Percentiles rank a stretch among this genome's conserved stretches.
Conservation (phyloP, 2,888 invertebrate species). For the Spodoptera littoralis region DNA sequence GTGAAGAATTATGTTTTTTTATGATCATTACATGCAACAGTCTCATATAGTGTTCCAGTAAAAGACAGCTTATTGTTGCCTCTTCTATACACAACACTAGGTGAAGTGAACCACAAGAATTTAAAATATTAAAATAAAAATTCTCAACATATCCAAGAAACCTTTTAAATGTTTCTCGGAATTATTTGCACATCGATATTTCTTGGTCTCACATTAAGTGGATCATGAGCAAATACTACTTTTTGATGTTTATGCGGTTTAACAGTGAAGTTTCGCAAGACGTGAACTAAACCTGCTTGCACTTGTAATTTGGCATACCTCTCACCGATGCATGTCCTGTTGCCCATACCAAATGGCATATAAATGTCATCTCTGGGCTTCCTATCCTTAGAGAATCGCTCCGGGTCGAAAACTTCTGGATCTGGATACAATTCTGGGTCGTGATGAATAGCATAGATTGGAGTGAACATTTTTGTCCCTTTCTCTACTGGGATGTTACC, state of each 20-base stretch:
- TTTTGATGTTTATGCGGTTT: conserved; percentile 57
- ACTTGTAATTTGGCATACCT: conserved; percentile 70
- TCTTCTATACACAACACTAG: too few relatives aligned
- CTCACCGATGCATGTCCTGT: conserved; percentile 79
- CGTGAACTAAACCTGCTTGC: conserved; percentile 62
- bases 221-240: conserved; percentile 60
- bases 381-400: conserved; percentile 69
- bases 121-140: too few relatives aligned
- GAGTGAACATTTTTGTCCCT: conserved; percentile 69
- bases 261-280: conserved; percentile 62
- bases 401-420: conserved; percentile 81
- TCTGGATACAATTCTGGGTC: conserved; percentile 78
- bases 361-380: conserved; percentile 62
- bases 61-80: too few relatives aligned
- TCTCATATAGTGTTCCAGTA: too few relatives aligned
- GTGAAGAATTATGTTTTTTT: too few relatives aligned
- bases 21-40: too few relatives aligned
- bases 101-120: too few relatives aligned
- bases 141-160: not conserved
- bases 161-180: conserved; percentile 46
- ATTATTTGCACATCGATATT: conserved; percentile 63
- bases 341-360: conserved; percentile 82
- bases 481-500: conserved; percentile 73
- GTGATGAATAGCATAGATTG: conserved; percentile 74
- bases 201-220: conserved; percentile 62